Conservation (phyloP, 2,113 vertebrate species). For the Pyxicephalus adspersus region DNA sequence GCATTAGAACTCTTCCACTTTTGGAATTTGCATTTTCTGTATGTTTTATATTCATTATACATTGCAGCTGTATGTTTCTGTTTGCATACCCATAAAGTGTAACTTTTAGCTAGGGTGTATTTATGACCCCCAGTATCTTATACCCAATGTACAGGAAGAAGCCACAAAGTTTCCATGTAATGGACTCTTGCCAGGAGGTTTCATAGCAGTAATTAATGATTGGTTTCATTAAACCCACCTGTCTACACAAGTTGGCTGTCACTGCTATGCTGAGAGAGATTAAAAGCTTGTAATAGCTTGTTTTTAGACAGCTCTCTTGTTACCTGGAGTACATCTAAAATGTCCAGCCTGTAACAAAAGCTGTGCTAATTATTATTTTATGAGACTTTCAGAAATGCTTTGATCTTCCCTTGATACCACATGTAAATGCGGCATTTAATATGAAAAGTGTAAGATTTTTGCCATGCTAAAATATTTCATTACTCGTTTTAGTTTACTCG, state of each 20-base stretch:
- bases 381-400: slow-evolving; percentile 17
- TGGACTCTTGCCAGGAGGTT: not conserved
- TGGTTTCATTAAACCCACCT: slow-evolving; percentile 14
- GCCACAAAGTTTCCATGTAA: not conserved
- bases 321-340: slow-evolving; percentile 22
- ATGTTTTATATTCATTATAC: too few relatives aligned
- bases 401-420: not conserved
- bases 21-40: too few relatives aligned
- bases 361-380: slow-evolving; percentile 25
- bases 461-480: too few relatives aligned
- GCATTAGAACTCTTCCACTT: too few relatives aligned
- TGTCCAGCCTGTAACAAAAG: slow-evolving; percentile 26
- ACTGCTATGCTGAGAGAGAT: slow-evolving; percentile 10
- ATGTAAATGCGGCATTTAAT: not conserved
- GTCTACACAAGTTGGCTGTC: slow-evolving; percentile 21
- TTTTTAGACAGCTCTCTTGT: slow-evolving; percentile 21
- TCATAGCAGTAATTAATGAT: slow-evolving; percentile 29
- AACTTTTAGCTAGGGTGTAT: not conserved
- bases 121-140: not conserved
- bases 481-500: too few relatives aligned
- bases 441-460: too few relatives aligned
- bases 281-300: slow-evolving; percentile 42
- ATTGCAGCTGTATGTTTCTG: too few relatives aligned
- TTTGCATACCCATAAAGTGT: not conserved
- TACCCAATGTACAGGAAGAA: not conserved